Evolutionary conservation across 2,797 vertebrate genomes (phyloP).

Genomic region (Buphagus erythrorhynchus): DNA sequence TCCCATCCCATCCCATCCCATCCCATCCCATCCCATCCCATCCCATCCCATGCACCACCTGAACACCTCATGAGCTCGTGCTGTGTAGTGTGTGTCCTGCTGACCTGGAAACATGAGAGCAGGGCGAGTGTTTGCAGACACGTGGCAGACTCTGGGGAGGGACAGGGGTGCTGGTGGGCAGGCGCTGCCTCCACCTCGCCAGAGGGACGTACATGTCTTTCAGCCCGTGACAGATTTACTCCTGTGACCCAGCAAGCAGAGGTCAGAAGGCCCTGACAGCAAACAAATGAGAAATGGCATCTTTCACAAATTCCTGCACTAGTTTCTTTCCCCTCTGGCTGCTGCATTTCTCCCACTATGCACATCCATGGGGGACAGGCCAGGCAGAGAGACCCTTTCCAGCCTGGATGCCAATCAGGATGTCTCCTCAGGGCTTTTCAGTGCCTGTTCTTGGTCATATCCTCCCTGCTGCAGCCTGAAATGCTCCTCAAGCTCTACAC

Average conservation of each 20-base stretch:
- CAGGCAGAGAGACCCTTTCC: not conserved
- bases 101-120: rapidly evolving
- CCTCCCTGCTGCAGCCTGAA: not conserved
- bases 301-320: not conserved
- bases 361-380: not conserved
- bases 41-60: not conserved
- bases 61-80: rapidly evolving
- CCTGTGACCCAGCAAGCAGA: not conserved
- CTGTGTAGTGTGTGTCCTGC: rapidly evolving
- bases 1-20: rapidly evolving
- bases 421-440: not conserved
- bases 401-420: rapidly evolving
- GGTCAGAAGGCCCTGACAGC: not conserved
- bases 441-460: not conserved
- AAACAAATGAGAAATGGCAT: not conserved
- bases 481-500: not conserved
- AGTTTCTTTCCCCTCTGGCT: not conserved
- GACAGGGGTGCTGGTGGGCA: not conserved
- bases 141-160: rapidly evolving
- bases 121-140: not conserved
- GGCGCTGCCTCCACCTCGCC: not conserved
- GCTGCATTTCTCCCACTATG: rapidly evolving
- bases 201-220: rapidly evolving
- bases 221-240: not conserved
- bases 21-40: not conserved